phyloP scores from a whole-genome alignment of 2,888 invertebrate species.

The Eristalis intricaria region DNA sequence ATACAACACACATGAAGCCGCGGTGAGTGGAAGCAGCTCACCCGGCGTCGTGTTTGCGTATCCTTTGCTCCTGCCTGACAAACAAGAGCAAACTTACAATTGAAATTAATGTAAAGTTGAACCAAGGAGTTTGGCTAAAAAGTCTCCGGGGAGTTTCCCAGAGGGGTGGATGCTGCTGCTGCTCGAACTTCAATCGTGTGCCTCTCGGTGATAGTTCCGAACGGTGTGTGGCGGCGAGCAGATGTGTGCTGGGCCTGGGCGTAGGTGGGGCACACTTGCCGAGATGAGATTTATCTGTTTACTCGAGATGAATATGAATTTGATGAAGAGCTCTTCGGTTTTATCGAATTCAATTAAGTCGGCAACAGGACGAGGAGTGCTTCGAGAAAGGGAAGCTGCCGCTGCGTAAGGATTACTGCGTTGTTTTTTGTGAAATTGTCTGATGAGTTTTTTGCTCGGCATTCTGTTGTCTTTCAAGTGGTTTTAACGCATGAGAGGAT shows the following conservation, averaged over 20 bases:
- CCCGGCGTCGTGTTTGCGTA: slow-evolving; percentile 59
- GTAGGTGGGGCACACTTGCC: slow-evolving; percentile 42
- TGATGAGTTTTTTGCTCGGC: neutral
- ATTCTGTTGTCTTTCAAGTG: slow-evolving; percentile 11
- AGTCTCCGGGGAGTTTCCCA: slow-evolving; percentile 58
- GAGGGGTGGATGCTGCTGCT: slow-evolving; percentile 12
- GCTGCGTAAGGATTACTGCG: slow-evolving; percentile 1
- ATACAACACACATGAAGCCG: slow-evolving; percentile 31
- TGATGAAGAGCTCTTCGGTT: slow-evolving; percentile 70
- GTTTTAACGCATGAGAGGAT: slow-evolving; percentile 19
- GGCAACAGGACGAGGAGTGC: slow-evolving; percentile 55
- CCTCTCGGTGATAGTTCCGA: slow-evolving; percentile 55
- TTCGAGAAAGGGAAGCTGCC: slow-evolving; percentile 6
- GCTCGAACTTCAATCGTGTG: slow-evolving; percentile 35
- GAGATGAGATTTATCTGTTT: slow-evolving; percentile 70
- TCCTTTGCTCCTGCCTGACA: slow-evolving; percentile 62
- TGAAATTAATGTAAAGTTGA: slow-evolving; percentile 74
- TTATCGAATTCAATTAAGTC: slow-evolving; percentile 69
- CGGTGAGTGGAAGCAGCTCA: slow-evolving; percentile 8
- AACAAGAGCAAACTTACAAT: slow-evolving; percentile 73
- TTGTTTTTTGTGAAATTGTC: slow-evolving; percentile 14
- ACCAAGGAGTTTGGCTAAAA: slow-evolving; percentile 72
- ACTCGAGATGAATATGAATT: slow-evolving; percentile 68
- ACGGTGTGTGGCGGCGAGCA: slow-evolving; percentile 37
- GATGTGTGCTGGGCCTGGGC: slow-evolving; percentile 32